Evolutionary conservation across 2,797 vertebrate species (phyloP).

Genomic region (Erpetoichthys calabaricus): DNA sequence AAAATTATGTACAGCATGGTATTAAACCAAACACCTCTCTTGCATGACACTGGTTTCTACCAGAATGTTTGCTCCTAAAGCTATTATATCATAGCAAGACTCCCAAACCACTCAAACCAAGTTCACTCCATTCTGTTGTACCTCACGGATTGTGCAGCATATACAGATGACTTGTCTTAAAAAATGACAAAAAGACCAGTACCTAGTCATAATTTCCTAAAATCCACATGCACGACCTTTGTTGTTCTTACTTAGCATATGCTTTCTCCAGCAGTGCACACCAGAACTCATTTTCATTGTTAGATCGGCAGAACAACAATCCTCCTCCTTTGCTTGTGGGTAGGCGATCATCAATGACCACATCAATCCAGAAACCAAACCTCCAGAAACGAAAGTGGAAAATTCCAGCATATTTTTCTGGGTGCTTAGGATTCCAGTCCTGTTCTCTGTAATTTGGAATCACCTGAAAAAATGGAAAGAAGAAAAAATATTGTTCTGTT

Average conservation of each 20-base stretch:
- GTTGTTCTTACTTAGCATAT: slow-evolving; percentile 55
- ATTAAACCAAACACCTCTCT: too few relatives aligned
- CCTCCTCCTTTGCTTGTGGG: slow-evolving; percentile 47
- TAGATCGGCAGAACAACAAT: slow-evolving; percentile 62
- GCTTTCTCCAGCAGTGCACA: slow-evolving; percentile 65
- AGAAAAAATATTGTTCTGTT: neutral
- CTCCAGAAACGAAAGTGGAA: slow-evolving; percentile 72
- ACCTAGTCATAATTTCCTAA: slow-evolving; percentile 41
- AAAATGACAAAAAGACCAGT: slow-evolving; percentile 23
- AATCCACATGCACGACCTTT: slow-evolving; percentile 27
- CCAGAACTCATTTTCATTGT: slow-evolving; percentile 59
- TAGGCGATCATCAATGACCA: slow-evolving; percentile 59
- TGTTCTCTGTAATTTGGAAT: slow-evolving; percentile 58
- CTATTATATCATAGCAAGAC: slow-evolving; percentile 2
- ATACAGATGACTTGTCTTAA: slow-evolving; percentile 29
- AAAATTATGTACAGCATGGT: too few relatives aligned
- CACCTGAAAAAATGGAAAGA: slow-evolving; percentile 36
- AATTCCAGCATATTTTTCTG: slow-evolving; percentile 49
- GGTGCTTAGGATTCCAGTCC: slow-evolving; percentile 58
- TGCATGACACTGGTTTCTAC: too few relatives aligned
- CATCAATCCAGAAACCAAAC: slow-evolving; percentile 53
- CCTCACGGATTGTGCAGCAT: slow-evolving; percentile 69
- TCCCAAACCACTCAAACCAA: slow-evolving; percentile 65
- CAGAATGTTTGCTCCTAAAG: too few relatives aligned
- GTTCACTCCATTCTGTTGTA: slow-evolving; percentile 58